Evolutionary conservation across 2,113 vertebrate genomes (phyloP).

Genomic region (Varanus komodoensis): DNA sequence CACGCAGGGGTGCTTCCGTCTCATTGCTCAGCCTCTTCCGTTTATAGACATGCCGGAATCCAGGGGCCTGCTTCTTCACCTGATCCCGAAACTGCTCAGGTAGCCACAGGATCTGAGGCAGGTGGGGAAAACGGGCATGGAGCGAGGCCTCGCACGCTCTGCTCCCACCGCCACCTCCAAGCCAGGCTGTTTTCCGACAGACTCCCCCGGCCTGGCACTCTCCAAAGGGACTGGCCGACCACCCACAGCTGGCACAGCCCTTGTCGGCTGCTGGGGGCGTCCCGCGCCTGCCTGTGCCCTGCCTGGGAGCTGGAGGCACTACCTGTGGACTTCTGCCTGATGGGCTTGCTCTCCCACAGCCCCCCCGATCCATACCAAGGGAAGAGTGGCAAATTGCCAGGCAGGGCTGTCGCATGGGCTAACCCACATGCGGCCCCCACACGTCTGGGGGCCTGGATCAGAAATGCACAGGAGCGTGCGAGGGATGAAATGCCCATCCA

Average conservation of each 20-base stretch:
- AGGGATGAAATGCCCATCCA: no score
- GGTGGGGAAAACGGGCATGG: not conserved
- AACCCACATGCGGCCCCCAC: not conserved
- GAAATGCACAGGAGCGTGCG: no score
- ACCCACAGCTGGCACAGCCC: no score
- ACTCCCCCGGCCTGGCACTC: no score
- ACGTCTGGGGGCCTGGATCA: no score
- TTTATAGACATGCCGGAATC: constrained; percentile 85
- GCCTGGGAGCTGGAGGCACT: not conserved
- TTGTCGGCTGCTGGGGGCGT: no score
- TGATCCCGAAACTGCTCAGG: constrained; percentile 76
- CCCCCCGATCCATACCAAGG: not conserved
- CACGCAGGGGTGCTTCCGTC: constrained; percentile 58
- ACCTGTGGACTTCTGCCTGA: not conserved
- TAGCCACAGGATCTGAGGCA: constrained; percentile 89
- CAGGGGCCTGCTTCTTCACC: constrained; percentile 76
- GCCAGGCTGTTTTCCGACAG: no score
- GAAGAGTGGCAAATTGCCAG: not conserved
- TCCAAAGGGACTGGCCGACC: no score
- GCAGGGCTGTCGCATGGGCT: not conserved
- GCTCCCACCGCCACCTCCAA: no score
- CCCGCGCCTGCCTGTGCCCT: not conserved
- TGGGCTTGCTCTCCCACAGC: not conserved
- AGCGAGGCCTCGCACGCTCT: no score
- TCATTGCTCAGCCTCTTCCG: constrained; percentile 57